Evolutionary conservation across 2,888 invertebrate genomes (phyloP).

Genomic region (Ecliptopera silaceata): DNA sequence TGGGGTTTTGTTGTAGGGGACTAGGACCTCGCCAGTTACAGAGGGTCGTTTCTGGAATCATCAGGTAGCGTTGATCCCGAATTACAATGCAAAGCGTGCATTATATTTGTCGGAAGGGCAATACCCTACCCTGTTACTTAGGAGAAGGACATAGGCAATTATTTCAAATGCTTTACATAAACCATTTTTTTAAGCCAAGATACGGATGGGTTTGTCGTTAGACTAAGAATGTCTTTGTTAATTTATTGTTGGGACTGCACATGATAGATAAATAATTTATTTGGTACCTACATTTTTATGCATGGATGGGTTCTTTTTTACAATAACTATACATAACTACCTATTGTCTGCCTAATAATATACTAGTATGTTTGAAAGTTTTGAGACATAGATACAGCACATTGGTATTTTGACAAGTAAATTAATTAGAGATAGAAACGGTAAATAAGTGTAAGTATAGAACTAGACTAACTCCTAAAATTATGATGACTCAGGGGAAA

Average conservation of each 20-base stretch:
- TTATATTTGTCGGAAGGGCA: slow-evolving; percentile 8
- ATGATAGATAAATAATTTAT: slow-evolving; percentile 1
- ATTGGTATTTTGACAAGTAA: too few species aligned
- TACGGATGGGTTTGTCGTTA: slow-evolving; percentile 8
- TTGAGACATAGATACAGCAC: too few species aligned
- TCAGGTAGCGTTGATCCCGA: slow-evolving; percentile 23
- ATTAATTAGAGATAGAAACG: neutral
- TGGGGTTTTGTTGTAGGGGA: neutral
- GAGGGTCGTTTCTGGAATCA: neutral
- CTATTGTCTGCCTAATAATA: too few species aligned
- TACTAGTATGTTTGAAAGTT: too few species aligned
- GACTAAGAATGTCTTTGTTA: neutral
- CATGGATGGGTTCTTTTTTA: too few species aligned
- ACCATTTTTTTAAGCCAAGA: slow-evolving; percentile 12
- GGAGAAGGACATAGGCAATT: slow-evolving; percentile 13
- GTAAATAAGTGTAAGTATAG: too few species aligned
- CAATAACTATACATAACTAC: too few species aligned
- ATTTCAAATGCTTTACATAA: slow-evolving; percentile 8
- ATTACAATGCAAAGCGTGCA: slow-evolving; percentile 71
- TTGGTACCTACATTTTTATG: slow-evolving; percentile 14
- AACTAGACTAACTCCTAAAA: too few species aligned
- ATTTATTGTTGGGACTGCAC: neutral
- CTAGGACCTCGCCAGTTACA: neutral
- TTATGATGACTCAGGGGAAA: slow-evolving; percentile 10
- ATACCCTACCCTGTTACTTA: slow-evolving; percentile 19